Evolutionary conservation across 2,888 invertebrate genomes (phyloP), one percentile per base, ranked within the genome.

Genomic region (Andrena praecox): DNA sequence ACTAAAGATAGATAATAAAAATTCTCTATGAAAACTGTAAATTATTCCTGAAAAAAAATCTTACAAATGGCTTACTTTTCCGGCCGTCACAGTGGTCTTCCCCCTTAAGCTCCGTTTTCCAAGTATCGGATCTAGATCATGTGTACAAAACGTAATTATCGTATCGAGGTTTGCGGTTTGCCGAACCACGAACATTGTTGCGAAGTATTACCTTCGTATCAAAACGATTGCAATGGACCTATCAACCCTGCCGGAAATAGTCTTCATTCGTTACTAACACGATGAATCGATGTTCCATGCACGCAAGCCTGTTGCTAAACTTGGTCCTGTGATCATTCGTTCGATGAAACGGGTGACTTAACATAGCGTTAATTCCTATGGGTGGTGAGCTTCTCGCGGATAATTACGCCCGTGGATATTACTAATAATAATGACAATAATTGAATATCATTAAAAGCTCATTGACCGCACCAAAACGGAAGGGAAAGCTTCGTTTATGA

Each of bases 161-260:
- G 64, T 27, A 29, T 69, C 42, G 52, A 60, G 64, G 59, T 59
- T 59, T 20, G 56, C 27, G 59, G 59, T 50, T 31, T 31, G n/a
- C 62, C 54, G 73, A 74, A 77, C 80, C 52, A 64, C 73, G 70
- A 63, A 69, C 72, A 77, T 77, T 71, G 64, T 33, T 64, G 68
- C 73, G 84, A 85, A 85, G 84, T 85, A 85, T 85, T 84, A 81
- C 64, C 69, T 68, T 52, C 16, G 35, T 6, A 42, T 27, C 54
- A 31, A 64, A 74, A 62, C 27, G 82, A 84, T 82, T 63, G 71
- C 66, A 67, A 67, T 63, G 59, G 73, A 59, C 74, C 67, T 69
- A 82, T 78, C 82, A 67, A 77, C 71, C 62, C 77, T 64, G 70
- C 82, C 81, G 77, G 82, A 77, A 81, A 77, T 81, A 73, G 81